Evolutionary conservation across 2,797 vertebrate species (phyloP).

Genomic region (Cuniculus paca): DNA sequence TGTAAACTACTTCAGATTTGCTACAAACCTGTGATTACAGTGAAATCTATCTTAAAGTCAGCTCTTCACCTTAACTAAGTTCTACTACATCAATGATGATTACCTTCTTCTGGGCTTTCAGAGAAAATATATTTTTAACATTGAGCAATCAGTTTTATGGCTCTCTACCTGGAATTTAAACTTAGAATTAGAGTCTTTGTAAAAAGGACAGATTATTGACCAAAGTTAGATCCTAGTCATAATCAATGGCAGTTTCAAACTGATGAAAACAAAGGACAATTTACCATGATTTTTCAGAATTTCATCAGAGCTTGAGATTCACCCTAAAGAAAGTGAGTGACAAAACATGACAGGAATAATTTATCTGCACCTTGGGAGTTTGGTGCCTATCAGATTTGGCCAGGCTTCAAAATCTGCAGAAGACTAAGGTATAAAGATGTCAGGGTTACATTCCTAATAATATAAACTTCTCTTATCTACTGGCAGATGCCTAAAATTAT

Average conservation of each 20-base stretch:
- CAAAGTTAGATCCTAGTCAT: slow-evolving; percentile 64
- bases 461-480: slow-evolving; percentile 14
- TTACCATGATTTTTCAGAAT: slow-evolving; percentile 72
- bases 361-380: neutral
- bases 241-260: slow-evolving; percentile 63
- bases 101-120: slow-evolving; percentile 78
- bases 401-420: slow-evolving; percentile 16
- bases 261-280: slow-evolving; percentile 63
- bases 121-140: slow-evolving; percentile 73
- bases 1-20: slow-evolving; percentile 67
- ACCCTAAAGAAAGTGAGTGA: slow-evolving; percentile 51
- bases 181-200: slow-evolving; percentile 75
- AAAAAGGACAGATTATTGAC: slow-evolving; percentile 71
- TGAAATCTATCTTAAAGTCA: slow-evolving; percentile 73
- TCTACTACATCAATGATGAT: slow-evolving; percentile 69
- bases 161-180: slow-evolving; percentile 74
- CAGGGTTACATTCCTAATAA: slow-evolving; percentile 39
- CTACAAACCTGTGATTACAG: slow-evolving; percentile 72
- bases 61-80: slow-evolving; percentile 66
- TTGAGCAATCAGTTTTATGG: slow-evolving; percentile 74
- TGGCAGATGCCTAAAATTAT: slow-evolving; percentile 57
- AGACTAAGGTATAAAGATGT: neutral
- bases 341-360: slow-evolving; percentile 48
- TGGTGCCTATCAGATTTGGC: slow-evolving; percentile 32
- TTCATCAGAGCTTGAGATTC: slow-evolving; percentile 30